These are phyloP conservation scores for Phalacrocorax carbo DNA, from an alignment of 2,113 vertebrate genomes.

Conservation along the genomic window DNA sequence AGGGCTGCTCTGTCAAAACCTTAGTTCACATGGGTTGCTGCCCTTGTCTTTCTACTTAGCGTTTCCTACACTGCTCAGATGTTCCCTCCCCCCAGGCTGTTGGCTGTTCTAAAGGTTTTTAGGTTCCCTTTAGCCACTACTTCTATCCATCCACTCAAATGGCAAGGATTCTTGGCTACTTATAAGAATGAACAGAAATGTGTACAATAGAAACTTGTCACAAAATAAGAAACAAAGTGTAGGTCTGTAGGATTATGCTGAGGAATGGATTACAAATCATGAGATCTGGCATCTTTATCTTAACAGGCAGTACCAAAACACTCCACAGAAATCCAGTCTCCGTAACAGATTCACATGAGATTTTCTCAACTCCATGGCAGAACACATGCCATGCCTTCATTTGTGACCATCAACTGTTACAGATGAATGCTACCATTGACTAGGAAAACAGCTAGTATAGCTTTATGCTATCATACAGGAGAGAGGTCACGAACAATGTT, in stretches of 20 bases:
- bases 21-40: neutral
- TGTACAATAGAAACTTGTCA: neutral
- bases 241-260: neutral
- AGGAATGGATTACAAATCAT: neutral
- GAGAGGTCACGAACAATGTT: neutral
- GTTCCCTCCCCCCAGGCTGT: fast-evolving
- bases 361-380: neutral
- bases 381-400: neutral
- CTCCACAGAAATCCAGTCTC: neutral
- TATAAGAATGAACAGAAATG: neutral
- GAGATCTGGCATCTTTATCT: neutral
- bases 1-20: neutral
- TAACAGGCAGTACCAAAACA: neutral
- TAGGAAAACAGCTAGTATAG: neutral
- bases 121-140: neutral
- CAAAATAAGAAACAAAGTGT: neutral
- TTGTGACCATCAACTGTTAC: neutral
- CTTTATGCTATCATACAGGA: neutral
- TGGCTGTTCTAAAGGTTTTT: neutral
- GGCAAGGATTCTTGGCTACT: neutral
- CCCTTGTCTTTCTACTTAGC: neutral
- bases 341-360: neutral
- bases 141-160: neutral
- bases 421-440: neutral
- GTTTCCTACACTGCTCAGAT: neutral